phyloP scores from a whole-genome alignment of 2,797 vertebrate species.

The Pangasius macronema region DNA sequence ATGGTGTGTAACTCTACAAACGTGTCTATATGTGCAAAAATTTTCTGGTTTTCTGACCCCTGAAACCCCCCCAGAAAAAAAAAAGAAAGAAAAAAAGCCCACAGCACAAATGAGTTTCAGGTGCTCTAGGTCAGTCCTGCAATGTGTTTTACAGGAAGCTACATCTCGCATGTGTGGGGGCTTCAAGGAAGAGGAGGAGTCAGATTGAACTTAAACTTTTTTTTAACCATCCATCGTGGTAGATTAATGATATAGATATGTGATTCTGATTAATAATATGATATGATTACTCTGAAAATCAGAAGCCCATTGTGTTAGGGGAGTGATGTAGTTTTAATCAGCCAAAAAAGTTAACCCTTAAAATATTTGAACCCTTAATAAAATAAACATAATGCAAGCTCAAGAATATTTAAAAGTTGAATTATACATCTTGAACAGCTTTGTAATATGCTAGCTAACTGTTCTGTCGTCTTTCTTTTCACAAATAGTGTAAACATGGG shows the following conservation, averaged over 20 bases:
- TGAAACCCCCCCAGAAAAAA: accelerated
- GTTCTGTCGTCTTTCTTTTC: neutral
- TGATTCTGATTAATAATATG: neutral
- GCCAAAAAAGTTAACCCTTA: neutral
- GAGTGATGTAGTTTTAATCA: neutral
- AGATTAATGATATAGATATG: neutral
- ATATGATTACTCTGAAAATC: neutral
- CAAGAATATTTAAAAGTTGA: neutral
- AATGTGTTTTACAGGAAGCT: constrained; percentile 3
- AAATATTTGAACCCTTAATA: neutral
- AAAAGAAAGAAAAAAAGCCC: neutral
- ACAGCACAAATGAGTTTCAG: neutral
- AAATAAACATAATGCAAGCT: neutral
- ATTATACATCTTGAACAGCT: neutral
- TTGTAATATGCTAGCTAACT: neutral
- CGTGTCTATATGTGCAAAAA: too few relatives aligned
- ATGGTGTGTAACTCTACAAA: neutral
- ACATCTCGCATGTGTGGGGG: neutral
- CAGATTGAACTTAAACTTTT: neutral
- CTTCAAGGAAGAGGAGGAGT: constrained; percentile 22
- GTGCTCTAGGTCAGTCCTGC: neutral
- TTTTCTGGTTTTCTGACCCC: neutral
- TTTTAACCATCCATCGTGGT: neutral
- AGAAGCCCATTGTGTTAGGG: neutral
- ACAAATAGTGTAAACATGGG: neutral